Percentiles rank a stretch among this genome's conserved stretches.
phyloP scores from a whole-genome alignment of 2,797 vertebrate species.

The Microtus obscurus region DNA sequence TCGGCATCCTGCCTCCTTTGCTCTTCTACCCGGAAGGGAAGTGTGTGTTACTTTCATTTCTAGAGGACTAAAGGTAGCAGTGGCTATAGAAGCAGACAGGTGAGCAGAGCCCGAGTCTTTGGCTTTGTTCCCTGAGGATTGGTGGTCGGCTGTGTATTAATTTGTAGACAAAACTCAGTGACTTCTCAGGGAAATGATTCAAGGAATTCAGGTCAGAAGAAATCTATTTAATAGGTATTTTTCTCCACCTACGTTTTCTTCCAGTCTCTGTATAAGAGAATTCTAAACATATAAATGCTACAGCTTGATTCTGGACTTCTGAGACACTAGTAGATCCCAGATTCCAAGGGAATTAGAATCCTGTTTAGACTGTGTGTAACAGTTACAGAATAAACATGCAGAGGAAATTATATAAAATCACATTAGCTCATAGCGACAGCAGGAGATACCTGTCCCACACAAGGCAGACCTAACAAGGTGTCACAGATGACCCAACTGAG shows the following conservation, averaged over 20 bases:
- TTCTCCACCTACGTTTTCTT: neutral
- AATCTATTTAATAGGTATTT: neutral
- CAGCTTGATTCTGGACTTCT: neutral
- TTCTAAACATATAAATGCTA: neutral
- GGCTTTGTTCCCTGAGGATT: neutral
- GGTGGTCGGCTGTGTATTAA: neutral
- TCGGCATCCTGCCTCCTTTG: neutral
- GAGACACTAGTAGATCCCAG: neutral
- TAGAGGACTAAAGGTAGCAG: neutral
- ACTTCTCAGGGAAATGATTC: neutral
- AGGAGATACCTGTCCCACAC: conserved; percentile 1
- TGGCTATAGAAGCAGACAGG: conserved; percentile 11
- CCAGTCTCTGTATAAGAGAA: conserved; percentile 13
- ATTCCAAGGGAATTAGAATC: neutral
- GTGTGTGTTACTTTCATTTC: neutral
- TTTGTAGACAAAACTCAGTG: conserved; percentile 20
- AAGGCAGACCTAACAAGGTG: neutral
- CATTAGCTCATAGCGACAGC: neutral
- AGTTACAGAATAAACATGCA: neutral
- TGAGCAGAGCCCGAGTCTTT: neutral
- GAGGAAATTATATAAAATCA: conserved; percentile 9
- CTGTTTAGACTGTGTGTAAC: neutral
- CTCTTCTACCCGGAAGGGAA: neutral
- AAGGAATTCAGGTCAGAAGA: neutral
- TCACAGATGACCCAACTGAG: neutral